A percentile compares a stretch with the other conserved stretches of the same genome.
Conservation (phyloP, 2,797 vertebrate genomes). For the Graptemys geographica region DNA sequence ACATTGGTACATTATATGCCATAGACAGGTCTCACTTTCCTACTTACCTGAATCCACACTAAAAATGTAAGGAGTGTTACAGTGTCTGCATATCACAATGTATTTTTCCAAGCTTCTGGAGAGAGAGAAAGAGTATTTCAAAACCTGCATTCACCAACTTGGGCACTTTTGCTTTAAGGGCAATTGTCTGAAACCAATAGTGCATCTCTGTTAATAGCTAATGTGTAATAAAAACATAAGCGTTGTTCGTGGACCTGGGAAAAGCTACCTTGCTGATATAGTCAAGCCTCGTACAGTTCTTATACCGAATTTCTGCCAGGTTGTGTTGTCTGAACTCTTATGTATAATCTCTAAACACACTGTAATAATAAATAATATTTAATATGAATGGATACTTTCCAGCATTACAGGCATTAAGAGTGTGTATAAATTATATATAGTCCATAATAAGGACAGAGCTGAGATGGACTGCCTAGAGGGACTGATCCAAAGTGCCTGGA, state of each 20-base stretch:
- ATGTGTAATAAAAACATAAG: neutral
- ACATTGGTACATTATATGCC: neutral
- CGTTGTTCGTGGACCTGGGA: neutral
- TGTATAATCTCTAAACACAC: neutral
- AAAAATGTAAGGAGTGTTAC: neutral
- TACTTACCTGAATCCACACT: neutral
- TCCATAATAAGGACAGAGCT: neutral
- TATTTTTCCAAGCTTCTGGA: neutral
- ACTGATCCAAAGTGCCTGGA: neutral
- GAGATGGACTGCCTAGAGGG: neutral
- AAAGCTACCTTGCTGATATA: too few species aligned
- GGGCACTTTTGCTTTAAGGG: neutral
- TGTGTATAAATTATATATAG: neutral
- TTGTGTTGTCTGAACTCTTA: neutral
- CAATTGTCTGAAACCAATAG: neutral
- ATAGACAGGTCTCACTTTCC: neutral
- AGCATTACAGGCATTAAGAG: neutral
- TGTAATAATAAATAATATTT: neutral
- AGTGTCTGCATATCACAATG: neutral
- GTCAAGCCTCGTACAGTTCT: neutral
- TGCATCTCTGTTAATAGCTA: neutral
- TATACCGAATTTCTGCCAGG: too few species aligned
- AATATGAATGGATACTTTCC: neutral
- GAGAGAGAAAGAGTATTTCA: rapidly evolving
- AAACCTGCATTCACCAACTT: neutral